A percentile compares a stretch with the other conserved stretches of the same genome.
phyloP scores from a whole-genome alignment of 2,888 invertebrate genomes.

The Lithosia quadra region DNA sequence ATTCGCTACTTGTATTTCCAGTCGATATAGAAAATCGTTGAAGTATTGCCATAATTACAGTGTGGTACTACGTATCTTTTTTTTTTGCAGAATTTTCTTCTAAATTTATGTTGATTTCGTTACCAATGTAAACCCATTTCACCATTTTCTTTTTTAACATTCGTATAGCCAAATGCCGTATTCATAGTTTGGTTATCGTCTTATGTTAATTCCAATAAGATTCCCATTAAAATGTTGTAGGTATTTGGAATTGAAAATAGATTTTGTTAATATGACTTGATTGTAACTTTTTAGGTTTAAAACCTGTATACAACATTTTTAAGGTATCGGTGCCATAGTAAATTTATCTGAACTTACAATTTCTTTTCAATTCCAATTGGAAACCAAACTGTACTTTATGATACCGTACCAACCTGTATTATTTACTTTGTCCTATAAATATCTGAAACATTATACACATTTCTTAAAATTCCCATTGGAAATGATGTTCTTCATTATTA shows the following conservation, averaged over 20 bases:
- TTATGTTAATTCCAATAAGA: background rate
- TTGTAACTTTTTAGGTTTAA: no score
- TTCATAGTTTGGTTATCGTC: constrained; percentile 60
- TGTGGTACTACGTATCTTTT: constrained; percentile 47
- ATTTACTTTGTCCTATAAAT: no score
- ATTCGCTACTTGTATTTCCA: constrained; percentile 1
- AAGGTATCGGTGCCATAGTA: no score
- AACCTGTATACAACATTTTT: no score
- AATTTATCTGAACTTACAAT: no score
- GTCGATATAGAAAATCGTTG: constrained; percentile 20
- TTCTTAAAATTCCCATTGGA: no score
- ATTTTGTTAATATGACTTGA: no score
- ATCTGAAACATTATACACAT: no score
- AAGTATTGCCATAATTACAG: constrained; percentile 46
- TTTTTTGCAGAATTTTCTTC: constrained; percentile 65
- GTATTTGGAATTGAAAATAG: background rate
- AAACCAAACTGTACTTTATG: no score
- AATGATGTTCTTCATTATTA: no score
- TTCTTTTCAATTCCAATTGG: no score
- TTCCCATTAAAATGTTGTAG: background rate
- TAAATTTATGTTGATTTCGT: constrained; percentile 84
- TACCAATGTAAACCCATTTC: constrained; percentile 83
- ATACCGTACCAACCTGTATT: no score
- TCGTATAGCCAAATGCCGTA: constrained; percentile 68
- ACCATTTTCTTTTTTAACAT: constrained; percentile 83